A percentile compares a stretch with the other conserved stretches of the same genome.
Conservation (phyloP, 2,888 invertebrate genomes). For the Argynnis bischoffii region DNA sequence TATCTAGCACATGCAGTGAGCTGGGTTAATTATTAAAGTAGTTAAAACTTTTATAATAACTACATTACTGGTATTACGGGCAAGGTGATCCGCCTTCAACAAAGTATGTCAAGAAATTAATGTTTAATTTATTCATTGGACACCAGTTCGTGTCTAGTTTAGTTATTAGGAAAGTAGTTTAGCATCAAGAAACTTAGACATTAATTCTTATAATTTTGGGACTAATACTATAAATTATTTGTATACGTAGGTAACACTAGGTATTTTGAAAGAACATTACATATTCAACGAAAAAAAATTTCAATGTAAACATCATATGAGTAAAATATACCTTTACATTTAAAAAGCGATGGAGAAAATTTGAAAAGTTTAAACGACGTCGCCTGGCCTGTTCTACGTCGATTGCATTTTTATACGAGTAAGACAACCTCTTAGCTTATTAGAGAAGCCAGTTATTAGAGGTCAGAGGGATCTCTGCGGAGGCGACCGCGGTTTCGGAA, state of each 20-base stretch:
- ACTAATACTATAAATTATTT: not conserved
- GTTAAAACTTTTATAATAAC: constrained; percentile 49
- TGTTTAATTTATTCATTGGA: constrained; percentile 78
- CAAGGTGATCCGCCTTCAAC: constrained; percentile 73
- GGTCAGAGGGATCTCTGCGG: constrained; percentile 70
- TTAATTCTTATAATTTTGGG: not conserved
- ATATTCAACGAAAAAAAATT: not conserved
- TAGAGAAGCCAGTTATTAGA: constrained; percentile 76
- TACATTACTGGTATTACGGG: constrained; percentile 64
- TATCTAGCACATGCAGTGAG: constrained; percentile 4
- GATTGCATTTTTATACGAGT: constrained; percentile 78
- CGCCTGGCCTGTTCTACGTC: constrained; percentile 64
- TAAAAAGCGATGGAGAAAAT: constrained; percentile 75
- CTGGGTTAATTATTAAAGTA: constrained; percentile 22
- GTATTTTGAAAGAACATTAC: not conserved
- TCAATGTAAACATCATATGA: not conserved
- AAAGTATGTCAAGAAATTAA: constrained; percentile 79
- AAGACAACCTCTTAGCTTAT: constrained; percentile 80
- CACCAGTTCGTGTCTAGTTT: constrained; percentile 68
- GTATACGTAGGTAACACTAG: not conserved
- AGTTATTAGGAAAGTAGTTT: constrained; percentile 62
- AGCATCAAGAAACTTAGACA: constrained; percentile 53
- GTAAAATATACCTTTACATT: constrained; percentile 54
- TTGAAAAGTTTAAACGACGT: constrained; percentile 80
- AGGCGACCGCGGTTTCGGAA: constrained; percentile 56